phyloP scores from a whole-genome alignment of 1,140 invertebrate genomes.

The Paralvinella palmiformis region DNA sequence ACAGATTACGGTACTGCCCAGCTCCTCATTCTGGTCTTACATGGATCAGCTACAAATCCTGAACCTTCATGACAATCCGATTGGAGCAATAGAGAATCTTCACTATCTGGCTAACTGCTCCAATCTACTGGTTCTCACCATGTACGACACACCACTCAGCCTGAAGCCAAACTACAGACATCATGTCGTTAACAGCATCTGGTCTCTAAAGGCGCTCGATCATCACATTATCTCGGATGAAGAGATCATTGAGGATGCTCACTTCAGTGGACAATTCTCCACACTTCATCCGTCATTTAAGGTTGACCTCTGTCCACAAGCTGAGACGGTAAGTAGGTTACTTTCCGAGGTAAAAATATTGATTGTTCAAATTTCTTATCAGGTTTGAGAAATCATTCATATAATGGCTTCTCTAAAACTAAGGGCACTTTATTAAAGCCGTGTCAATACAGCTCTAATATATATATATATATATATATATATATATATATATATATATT shows the following conservation, averaged over 20 bases:
- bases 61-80: constrained; percentile 47
- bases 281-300: constrained; percentile 28
- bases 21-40: constrained; percentile 38
- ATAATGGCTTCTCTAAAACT: no score
- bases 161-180: constrained; percentile 33
- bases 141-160: constrained; percentile 46
- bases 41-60: constrained; percentile 38
- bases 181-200: constrained; percentile 46
- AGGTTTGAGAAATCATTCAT: no score
- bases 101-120: constrained; percentile 37
- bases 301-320: no score
- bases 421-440: no score
- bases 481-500: no score
- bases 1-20: constrained; percentile 40
- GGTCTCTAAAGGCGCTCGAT: constrained; percentile 44
- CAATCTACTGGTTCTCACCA: constrained; percentile 33
- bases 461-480: no score
- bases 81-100: constrained; percentile 41
- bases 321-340: no score
- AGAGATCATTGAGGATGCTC: constrained; percentile 49
- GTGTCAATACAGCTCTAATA: no score
- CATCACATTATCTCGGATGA: constrained; percentile 47
- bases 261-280: constrained; percentile 36
- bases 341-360: no score
- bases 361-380: no score